phyloP scores from a whole-genome alignment of 2,113 vertebrate genomes.

The Candoia aspera region DNA sequence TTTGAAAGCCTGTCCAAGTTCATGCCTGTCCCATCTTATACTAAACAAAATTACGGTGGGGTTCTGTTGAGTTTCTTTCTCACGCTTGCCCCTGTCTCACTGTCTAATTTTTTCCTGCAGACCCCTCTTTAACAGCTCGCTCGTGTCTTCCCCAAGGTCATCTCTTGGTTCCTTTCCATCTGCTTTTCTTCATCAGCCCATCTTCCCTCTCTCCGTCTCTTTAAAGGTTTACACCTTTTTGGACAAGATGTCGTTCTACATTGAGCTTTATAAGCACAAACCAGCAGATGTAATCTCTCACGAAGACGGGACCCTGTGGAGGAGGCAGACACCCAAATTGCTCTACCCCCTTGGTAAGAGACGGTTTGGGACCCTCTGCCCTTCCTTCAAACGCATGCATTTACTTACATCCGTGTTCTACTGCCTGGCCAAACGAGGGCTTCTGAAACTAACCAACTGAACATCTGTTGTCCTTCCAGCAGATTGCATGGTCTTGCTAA shows the following conservation, averaged over 20 bases:
- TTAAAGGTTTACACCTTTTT: slow-evolving; percentile 92
- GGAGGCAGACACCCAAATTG: slow-evolving; percentile 86
- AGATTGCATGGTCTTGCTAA: background rate
- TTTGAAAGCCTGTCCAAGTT: background rate
- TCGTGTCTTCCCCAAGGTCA: background rate
- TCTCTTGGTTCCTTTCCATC: background rate
- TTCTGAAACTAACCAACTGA: background rate
- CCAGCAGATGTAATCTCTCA: slow-evolving; percentile 88
- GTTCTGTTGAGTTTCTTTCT: background rate
- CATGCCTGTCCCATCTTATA: background rate
- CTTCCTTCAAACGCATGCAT: background rate
- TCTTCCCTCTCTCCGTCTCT: background rate
- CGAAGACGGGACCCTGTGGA: slow-evolving; percentile 93
- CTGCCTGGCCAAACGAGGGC: background rate
- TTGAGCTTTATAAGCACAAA: slow-evolving; percentile 91
- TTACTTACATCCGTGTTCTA: background rate
- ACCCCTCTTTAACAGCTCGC: background rate
- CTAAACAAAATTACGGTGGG: background rate
- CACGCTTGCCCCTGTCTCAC: background rate
- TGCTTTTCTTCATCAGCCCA: background rate
- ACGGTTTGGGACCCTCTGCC: background rate
- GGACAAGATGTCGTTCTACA: slow-evolving; percentile 98
- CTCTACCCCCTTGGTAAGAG: slow-evolving; percentile 91
- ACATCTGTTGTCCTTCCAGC: background rate
- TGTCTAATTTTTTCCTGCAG: rapidly evolving